phyloP scores from a whole-genome alignment of 2,888 invertebrate species.

The Linnaemya vulpina region DNA sequence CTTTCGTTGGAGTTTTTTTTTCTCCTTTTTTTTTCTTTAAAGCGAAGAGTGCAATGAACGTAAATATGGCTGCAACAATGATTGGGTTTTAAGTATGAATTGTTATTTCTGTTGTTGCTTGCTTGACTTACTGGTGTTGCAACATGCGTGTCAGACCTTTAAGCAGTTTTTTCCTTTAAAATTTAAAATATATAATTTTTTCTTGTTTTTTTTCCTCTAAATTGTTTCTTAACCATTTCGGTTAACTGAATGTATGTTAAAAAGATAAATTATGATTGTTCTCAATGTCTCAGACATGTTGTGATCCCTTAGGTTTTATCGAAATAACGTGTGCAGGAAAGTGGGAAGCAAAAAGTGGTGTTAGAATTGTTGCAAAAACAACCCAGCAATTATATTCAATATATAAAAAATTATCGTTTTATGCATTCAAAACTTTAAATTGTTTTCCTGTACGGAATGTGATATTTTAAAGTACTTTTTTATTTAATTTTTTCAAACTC shows the following conservation, averaged over 20 bases:
- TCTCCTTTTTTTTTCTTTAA: not conserved
- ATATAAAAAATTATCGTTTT: no score
- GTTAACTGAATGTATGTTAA: conserved; percentile 58
- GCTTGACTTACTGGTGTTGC: conserved; percentile 42
- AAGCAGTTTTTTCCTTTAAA: conserved; percentile 39
- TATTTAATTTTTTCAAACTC: no score
- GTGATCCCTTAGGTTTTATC: conserved; percentile 55
- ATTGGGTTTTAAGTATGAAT: conserved; percentile 55
- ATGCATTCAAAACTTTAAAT: no score
- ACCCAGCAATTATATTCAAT: not conserved
- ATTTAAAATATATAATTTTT: not conserved
- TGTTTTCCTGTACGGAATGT: no score
- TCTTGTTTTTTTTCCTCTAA: conserved; percentile 7
- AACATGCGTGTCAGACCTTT: conserved; percentile 63
- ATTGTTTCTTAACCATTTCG: conserved; percentile 51
- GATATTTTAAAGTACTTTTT: no score
- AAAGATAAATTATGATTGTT: conserved; percentile 68
- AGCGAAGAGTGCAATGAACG: conserved; percentile 73
- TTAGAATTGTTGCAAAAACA: not conserved
- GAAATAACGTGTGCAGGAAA: not conserved
- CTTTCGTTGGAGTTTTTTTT: conserved; percentile 15
- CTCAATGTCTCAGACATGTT: conserved; percentile 67
- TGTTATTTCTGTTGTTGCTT: conserved; percentile 50
- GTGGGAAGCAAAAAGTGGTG: not conserved
- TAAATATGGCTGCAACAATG: conserved; percentile 54